phyloP scores from a whole-genome alignment of 2,113 vertebrate genomes.

The Gobio gobio region DNA sequence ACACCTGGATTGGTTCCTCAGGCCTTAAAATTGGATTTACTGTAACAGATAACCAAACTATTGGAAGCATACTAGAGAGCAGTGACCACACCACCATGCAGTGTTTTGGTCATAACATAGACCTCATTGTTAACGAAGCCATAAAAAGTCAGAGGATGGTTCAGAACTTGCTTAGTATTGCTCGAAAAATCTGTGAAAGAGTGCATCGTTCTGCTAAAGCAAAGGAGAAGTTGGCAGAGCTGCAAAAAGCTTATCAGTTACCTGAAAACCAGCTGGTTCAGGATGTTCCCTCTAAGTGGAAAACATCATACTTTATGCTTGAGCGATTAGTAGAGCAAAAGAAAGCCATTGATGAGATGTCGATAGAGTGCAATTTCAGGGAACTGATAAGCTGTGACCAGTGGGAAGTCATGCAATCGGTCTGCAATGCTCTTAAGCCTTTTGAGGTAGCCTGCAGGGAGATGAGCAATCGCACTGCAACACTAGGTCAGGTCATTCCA shows the following conservation, averaged over 20 bases:
- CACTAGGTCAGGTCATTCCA: conserved; percentile 95
- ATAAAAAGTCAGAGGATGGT: conserved; percentile 98
- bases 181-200: conserved; percentile 93
- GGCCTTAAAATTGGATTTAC: conserved; percentile 93
- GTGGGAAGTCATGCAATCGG: conserved; percentile 96
- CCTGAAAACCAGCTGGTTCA: conserved; percentile 91
- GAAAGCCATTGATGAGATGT: conserved; percentile 90
- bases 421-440: conserved; percentile 92
- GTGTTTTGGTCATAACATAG: conserved; percentile 92
- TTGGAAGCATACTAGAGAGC: conserved; percentile 87
- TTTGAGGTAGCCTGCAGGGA: conserved; percentile 92
- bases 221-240: conserved; percentile 86
- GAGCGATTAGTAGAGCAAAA: conserved; percentile 95
- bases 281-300: conserved; percentile 93
- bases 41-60: conserved; percentile 86
- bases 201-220: conserved; percentile 90
- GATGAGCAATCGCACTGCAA: conserved; percentile 89
- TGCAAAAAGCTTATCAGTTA: conserved; percentile 85
- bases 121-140: conserved; percentile 92
- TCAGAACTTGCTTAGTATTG: conserved; percentile 92
- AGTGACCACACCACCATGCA: conserved; percentile 86
- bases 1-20: conserved; percentile 89
- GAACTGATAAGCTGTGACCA: conserved; percentile 97
- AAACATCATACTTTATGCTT: conserved; percentile 92
- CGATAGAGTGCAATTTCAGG: conserved; percentile 91